Base-by-base conservation (phyloP, 2,113 vertebrate species). In the Chaetura pelagica region DNA sequence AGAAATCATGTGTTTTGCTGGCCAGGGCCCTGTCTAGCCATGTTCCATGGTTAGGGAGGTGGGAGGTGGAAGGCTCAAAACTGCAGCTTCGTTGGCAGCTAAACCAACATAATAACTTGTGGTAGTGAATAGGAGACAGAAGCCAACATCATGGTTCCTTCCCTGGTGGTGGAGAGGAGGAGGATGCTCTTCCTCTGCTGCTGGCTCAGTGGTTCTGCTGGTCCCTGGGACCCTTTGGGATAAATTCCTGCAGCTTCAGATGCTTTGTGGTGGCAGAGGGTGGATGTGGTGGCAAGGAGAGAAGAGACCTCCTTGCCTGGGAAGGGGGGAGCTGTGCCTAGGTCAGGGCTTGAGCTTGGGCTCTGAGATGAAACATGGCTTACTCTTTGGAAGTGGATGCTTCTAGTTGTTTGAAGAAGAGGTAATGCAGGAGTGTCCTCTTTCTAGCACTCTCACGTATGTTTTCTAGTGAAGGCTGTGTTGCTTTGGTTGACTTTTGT, bases 371-470 rank as follows among this genome's bases (percentile, higher is more conserved):
- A 35, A 76, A 44, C 63, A 4, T 2, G 10, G 3, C 12, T 59
- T 23, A 10, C 26, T 61, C 3, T 48, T 35, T 10, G 55, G 30
- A 51, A 67, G 5, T 9, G 11, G 23, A 4, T 2, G 2, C 42
- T 79, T 82, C 22, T 35, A 35, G 18, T 3, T 87, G 32, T 19
- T 17, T 1, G 1, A 44, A 38, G 40, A 27, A 20, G 27, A 34
- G 27, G 23, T 38, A 10, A 20, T 44, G 40, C 15, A 0, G 0
- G 48, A 27, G 12, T 5, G 3, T 34, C 49, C 61, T 51, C 16
- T 48, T 62, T 22, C 40, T 18, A 27, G 22, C 24, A 6, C 14
- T 44, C 27, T 54, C 9, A 20, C 1, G 0, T 0, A 0, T 17
- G 6, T 32, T 69, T 69, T 4, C 38, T 58, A 51, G n/a, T 35